Base-by-base conservation (phyloP, 2,888 invertebrate species). In the Timandra comae region DNA sequence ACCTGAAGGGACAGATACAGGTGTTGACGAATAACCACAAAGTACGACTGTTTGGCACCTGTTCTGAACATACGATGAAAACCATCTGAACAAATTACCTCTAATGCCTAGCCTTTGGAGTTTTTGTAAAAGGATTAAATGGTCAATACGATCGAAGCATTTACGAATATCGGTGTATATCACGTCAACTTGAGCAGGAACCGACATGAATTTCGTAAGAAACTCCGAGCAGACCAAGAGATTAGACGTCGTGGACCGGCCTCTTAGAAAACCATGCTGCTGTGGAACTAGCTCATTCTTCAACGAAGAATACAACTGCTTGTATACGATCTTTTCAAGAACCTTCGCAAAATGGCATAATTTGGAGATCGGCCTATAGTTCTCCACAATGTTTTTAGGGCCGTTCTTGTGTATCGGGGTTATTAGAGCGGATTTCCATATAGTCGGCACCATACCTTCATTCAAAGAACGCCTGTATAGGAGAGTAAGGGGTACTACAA, bases 341-440 rank as follows among this genome's bases (percentile, higher is more conserved):
- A 29, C 32, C 29, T 23, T 34, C 16, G 29, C 30, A 8, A 34
- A 30, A 7, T 28, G 3, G 21, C 33, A 30, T 2, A 35, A 20
- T 24, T 35, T n/a, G n/a, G 38, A 38, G 3, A 35, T 31, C 2
- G 29, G 31, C 10, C 38, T 24, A 8, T 38, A 38, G 9, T 38
- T 38, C 12, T 13, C 22, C 1, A 38, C 9, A 1, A 3, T 3
- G 9, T 25, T 8, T 26, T 29, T 35, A 8, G 27, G 25, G 3
- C 38, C 31, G 12, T 31, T 35, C 12, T 34, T 38, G 9, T 31
- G 38, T 3, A 35, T 21, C 2, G 34, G 34, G 3, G 34, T 31
- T 8, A 38, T 31, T 10, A 22, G 32, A n/a, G 19, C 38, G 4
- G 34, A 25, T 21, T 38, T 38, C 31, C 38, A 33, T 1, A 33